A percentile compares a stretch with the other conserved stretches of the same genome.
Conservation (phyloP, 2,113 vertebrate species). For the Puntigrus tetrazona region DNA sequence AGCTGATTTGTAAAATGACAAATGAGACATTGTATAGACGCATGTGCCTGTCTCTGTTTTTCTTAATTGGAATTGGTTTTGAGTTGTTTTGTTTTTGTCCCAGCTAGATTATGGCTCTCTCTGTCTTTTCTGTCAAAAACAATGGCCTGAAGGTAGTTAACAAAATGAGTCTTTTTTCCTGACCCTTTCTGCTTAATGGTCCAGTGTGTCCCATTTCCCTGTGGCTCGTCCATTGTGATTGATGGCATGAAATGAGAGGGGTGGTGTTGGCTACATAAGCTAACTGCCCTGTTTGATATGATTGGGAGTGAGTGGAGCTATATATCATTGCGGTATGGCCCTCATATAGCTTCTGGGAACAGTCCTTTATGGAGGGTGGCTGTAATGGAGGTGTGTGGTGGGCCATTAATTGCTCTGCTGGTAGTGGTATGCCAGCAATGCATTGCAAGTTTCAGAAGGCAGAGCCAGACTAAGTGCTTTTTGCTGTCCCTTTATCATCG, state of each 20-base stretch:
- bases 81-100: constrained; percentile 14
- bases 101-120: constrained; percentile 43
- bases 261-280: constrained; percentile 28
- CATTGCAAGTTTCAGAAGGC: constrained; percentile 16
- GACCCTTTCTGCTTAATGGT: constrained; percentile 38
- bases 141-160: constrained; percentile 46
- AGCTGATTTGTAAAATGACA: not conserved
- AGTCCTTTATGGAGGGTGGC: not conserved
- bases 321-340: constrained; percentile 34
- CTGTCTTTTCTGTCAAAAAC: constrained; percentile 42
- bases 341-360: constrained; percentile 6
- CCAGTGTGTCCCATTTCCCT: not conserved
- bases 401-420: constrained; percentile 9
- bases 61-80: constrained; percentile 41
- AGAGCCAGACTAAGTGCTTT: constrained; percentile 29
- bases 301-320: constrained; percentile 18
- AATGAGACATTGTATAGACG: not conserved
- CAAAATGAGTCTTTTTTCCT: constrained; percentile 27
- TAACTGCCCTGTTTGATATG: constrained; percentile 46
- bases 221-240: constrained; percentile 41
- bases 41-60: constrained; percentile 14
- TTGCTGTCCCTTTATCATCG: constrained; percentile 28
- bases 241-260: constrained; percentile 35
- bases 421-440: not conserved
- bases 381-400: constrained; percentile 24